A percentile compares a stretch with the other conserved stretches of the same genome.
Conservation (phyloP, 2,888 invertebrate species). For the Choreutis nemorana region DNA sequence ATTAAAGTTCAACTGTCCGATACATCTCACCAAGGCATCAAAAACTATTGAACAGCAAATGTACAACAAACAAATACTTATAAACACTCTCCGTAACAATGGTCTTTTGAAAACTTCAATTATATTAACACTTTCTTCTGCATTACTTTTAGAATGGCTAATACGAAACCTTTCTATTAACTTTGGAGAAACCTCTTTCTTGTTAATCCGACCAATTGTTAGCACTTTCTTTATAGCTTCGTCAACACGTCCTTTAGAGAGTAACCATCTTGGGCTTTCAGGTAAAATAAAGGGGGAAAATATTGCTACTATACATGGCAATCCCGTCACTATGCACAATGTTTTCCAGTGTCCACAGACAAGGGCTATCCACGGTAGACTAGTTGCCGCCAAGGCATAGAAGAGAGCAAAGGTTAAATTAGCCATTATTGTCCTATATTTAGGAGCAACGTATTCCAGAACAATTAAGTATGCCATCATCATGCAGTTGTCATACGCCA, state of each 20-base stretch:
- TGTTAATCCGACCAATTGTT: constrained; percentile 6
- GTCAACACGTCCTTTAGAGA: constrained; percentile 28
- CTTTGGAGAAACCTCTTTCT: constrained; percentile 7
- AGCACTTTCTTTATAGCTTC: constrained; percentile 8
- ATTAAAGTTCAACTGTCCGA: constrained; percentile 7
- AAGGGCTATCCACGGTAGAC: constrained; percentile 9
- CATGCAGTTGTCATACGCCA: constrained; percentile 9
- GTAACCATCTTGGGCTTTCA: constrained; percentile 38
- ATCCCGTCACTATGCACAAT: constrained; percentile 6
- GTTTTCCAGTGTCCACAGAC: constrained; percentile 10
- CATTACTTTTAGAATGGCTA: background rate
- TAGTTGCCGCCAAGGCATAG: constrained; percentile 5
- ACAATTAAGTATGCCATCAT: constrained; percentile 9
- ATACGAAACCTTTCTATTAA: constrained; percentile 7
- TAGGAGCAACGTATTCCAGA: constrained; percentile 10
- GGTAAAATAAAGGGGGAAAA: constrained; percentile 29
- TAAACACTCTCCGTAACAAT: constrained; percentile 6
- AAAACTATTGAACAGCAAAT: constrained; percentile 7
- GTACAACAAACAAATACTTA: constrained; percentile 6
- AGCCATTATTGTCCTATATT: constrained; percentile 9
- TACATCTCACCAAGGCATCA: constrained; percentile 9
- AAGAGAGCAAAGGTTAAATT: constrained; percentile 10
- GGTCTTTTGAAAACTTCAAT: constrained; percentile 7
- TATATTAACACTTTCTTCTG: constrained; percentile 3
- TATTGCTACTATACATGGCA: constrained; percentile 20